phyloP scores from a whole-genome alignment of 2,113 vertebrate species.

The Alethe diademata region DNA sequence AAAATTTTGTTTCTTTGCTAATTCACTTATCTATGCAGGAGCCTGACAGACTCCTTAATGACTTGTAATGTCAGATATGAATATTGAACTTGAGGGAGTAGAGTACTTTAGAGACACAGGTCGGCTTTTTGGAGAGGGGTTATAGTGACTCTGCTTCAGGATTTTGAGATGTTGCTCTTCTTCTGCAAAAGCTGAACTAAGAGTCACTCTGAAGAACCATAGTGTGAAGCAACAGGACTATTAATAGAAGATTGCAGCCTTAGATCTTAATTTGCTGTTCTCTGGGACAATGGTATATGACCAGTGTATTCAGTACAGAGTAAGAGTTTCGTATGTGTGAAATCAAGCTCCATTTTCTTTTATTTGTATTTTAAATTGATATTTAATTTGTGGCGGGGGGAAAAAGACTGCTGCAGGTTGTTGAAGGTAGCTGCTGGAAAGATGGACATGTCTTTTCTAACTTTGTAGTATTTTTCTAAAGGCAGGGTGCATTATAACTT shows the following conservation, averaged over 20 bases:
- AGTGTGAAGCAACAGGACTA: background rate
- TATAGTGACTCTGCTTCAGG: background rate
- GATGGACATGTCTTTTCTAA: background rate
- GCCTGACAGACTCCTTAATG: background rate
- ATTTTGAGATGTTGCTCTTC: background rate
- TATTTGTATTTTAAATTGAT: background rate
- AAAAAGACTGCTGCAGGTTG: background rate
- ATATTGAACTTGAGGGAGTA: background rate
- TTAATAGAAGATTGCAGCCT: background rate
- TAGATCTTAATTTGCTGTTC: background rate
- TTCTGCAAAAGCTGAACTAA: background rate
- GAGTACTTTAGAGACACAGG: background rate
- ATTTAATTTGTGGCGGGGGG: background rate
- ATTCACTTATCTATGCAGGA: background rate
- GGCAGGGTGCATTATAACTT: background rate
- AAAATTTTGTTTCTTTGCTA: background rate
- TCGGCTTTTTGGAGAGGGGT: background rate
- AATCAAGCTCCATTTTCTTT: background rate
- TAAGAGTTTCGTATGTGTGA: background rate
- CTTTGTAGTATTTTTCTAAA: background rate
- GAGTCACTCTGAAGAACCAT: background rate
- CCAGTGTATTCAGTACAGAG: background rate
- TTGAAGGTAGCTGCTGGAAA: background rate
- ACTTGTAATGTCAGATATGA: background rate
- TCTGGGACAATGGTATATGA: background rate